A percentile compares a stretch with the other conserved stretches of the same genome.
These are phyloP conservation scores for Drosophila athabasca DNA, from an alignment of 1,140 invertebrate genomes.

Conservation along the genomic window DNA sequence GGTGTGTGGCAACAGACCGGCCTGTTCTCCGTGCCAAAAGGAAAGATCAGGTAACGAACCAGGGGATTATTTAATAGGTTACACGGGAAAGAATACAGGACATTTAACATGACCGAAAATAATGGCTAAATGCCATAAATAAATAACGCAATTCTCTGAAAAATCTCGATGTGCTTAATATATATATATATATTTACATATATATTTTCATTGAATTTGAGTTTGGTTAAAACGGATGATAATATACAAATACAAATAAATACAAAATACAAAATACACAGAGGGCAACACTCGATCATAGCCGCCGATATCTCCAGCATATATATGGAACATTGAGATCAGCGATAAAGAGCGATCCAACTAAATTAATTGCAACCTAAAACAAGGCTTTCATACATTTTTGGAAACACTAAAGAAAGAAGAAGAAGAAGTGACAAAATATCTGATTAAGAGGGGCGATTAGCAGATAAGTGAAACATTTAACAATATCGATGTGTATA, in stretches of 20 bases:
- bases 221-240: constrained; percentile 42
- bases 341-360: constrained; percentile 16
- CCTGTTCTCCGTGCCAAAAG: background rate
- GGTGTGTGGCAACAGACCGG: constrained; percentile 6
- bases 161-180: constrained; percentile 10
- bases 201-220: constrained; percentile 25
- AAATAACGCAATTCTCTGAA: background rate
- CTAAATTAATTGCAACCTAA: constrained; percentile 32
- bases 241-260: constrained; percentile 80
- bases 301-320: constrained; percentile 1
- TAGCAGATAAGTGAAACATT: constrained; percentile 56
- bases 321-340: constrained; percentile 15
- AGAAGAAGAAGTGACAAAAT: constrained; percentile 4
- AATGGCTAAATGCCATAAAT: background rate
- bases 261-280: constrained; percentile 43
- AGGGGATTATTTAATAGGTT: background rate
- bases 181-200: constrained; percentile 16
- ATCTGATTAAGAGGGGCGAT: constrained; percentile 36
- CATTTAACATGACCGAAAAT: background rate
- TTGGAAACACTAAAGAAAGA: constrained; percentile 53
- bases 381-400: constrained; percentile 75
- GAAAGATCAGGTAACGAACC: background rate
- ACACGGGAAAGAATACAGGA: background rate
- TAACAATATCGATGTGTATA: constrained; percentile 72
- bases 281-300: constrained; percentile 10